These are phyloP conservation scores for Leptogaster cylindrica DNA, from an alignment of 2,888 invertebrate species.

Conservation along the genomic window DNA sequence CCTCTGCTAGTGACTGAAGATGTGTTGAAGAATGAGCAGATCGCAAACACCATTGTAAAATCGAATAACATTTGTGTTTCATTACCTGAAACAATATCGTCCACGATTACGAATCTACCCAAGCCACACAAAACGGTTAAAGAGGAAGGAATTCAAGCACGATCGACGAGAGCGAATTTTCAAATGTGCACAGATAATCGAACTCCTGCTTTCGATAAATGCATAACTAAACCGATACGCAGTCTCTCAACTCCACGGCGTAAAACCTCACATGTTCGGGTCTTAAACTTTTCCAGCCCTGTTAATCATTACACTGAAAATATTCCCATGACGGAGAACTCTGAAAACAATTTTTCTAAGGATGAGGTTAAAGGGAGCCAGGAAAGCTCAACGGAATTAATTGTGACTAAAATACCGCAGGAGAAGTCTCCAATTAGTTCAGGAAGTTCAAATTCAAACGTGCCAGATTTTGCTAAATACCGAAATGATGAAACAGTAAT, in stretches of 20 bases:
- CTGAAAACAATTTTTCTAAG: not conserved
- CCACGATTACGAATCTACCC: too few relatives aligned
- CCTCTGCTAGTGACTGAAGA: too few relatives aligned
- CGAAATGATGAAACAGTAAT: conserved; percentile 58
- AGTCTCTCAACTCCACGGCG: conserved; percentile 73
- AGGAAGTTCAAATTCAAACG: conserved; percentile 43
- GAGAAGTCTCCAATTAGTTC: conserved; percentile 47
- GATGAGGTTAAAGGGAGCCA: too few relatives aligned
- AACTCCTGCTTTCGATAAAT: not conserved
- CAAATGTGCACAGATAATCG: not conserved
- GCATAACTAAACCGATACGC: conserved; percentile 54
- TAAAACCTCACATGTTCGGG: conserved; percentile 69
- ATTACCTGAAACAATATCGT: too few relatives aligned
- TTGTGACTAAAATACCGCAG: too few relatives aligned
- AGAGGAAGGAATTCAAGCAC: too few relatives aligned
- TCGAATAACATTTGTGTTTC: too few relatives aligned
- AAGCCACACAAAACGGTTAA: too few relatives aligned
- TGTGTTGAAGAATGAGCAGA: too few relatives aligned
- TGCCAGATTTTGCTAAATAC: conserved; percentile 55
- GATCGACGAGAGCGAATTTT: too few relatives aligned
- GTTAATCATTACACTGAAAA: conserved; percentile 33
- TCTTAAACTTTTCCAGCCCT: conserved; percentile 72
- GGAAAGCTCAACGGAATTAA: not conserved
- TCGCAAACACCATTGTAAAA: too few relatives aligned
- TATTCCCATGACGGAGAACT: too few relatives aligned